Percentiles rank a stretch among this genome's conserved stretches.
phyloP scores from a whole-genome alignment of 1,140 invertebrate species.

The Ips nitidus region DNA sequence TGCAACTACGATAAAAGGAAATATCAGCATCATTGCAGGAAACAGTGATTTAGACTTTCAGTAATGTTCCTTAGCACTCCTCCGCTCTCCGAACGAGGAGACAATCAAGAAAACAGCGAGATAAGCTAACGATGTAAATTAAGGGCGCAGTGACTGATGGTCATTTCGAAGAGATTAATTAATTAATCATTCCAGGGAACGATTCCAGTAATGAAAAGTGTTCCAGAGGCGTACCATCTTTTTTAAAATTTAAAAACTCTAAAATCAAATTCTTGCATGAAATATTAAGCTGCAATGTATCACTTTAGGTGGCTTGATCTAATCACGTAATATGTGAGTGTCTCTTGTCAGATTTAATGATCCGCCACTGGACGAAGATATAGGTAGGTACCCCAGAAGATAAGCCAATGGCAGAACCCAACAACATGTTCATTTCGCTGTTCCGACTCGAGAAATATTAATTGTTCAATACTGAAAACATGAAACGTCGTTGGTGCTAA shows the following conservation, averaged over 20 bases:
- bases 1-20: no score
- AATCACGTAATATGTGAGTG: no score
- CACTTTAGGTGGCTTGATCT: no score
- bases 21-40: not conserved
- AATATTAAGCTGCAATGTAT: no score
- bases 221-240: constrained; percentile 12
- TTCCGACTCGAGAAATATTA: constrained; percentile 29
- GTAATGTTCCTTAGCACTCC: constrained; percentile 23
- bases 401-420: constrained; percentile 12
- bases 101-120: constrained; percentile 28
- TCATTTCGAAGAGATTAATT: constrained; percentile 31
- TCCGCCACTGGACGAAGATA: not conserved
- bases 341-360: not conserved
- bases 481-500: constrained; percentile 29
- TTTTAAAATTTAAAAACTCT: not conserved
- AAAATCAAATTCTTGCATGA: no score
- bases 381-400: constrained; percentile 13
- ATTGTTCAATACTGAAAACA: constrained; percentile 28
- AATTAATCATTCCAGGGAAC: constrained; percentile 24
- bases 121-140: constrained; percentile 34
- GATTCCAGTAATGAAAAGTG: constrained; percentile 11
- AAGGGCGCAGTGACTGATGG: constrained; percentile 29
- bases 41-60: constrained; percentile 7
- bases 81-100: constrained; percentile 16
- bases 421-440: constrained; percentile 29